Conservation (phyloP, 2,797 vertebrate species). For the Apogon talboti region DNA sequence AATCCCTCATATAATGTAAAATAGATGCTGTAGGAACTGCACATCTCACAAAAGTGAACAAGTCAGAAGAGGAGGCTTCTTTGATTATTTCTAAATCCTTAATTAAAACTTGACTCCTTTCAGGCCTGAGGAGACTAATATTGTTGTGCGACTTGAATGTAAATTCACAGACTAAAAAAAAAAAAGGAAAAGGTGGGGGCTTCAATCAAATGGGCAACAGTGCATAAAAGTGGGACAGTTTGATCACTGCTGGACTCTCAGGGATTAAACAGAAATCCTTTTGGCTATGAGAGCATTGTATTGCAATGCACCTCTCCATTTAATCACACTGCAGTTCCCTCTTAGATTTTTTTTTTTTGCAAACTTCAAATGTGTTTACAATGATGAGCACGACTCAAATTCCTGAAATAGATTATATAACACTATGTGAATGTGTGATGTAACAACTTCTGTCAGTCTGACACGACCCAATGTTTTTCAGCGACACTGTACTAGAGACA, state of each 20-base stretch:
- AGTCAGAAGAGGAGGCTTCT: constrained; percentile 16
- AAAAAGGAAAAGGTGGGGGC: constrained; percentile 4
- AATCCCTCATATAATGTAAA: constrained; percentile 73
- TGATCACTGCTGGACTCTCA: constrained; percentile 48
- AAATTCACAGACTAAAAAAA: constrained; percentile 27
- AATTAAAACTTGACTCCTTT: constrained; percentile 51
- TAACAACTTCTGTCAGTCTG: constrained; percentile 31
- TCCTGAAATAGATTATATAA: constrained; percentile 48
- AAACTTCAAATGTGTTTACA: constrained; percentile 29
- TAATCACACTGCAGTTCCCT: constrained; percentile 32
- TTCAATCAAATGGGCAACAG: constrained; percentile 49
- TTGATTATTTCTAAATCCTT: constrained; percentile 60
- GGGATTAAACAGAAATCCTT: constrained; percentile 56
- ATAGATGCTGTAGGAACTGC: constrained; percentile 41
- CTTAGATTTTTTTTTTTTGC: constrained; percentile 14
- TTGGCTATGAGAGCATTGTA: constrained; percentile 21
- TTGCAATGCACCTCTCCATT: constrained; percentile 41
- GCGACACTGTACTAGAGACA: constrained; percentile 28
- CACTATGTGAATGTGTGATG: constrained; percentile 28
- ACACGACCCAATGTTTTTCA: constrained; percentile 50
- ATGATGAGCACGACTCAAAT: constrained; percentile 25
- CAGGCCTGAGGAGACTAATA: constrained; percentile 16
- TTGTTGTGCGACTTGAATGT: constrained; percentile 34
- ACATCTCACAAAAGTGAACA: constrained; percentile 38
- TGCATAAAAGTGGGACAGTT: constrained; percentile 51